Conservation (phyloP, 23 tunicate species). For the Clavelina lepadiformis region DNA sequence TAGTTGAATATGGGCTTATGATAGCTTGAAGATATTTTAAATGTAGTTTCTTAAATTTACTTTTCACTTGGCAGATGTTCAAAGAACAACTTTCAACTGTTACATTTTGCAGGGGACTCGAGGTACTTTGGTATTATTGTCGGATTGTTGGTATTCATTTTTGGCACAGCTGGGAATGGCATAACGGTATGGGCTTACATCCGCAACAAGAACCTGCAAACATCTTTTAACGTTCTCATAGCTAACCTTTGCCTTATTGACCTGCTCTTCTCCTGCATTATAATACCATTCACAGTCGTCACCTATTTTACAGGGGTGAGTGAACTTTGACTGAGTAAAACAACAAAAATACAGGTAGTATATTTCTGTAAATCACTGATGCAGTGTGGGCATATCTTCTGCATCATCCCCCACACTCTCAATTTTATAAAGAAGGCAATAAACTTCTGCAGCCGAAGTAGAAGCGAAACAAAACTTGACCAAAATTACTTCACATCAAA, state of each 20-base stretch:
- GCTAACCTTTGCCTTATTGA: conserved; percentile 81
- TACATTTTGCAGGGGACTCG: conserved; percentile 43
- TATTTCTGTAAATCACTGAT: too few relatives aligned
- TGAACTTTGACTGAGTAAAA: too few relatives aligned
- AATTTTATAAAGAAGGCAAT: background rate
- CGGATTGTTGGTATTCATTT: conserved; percentile 51
- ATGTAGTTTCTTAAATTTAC: too few relatives aligned
- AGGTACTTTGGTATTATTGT: conserved; percentile 50
- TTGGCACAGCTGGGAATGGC: conserved; percentile 87
- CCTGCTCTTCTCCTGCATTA: conserved; percentile 54
- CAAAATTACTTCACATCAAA: too few relatives aligned
- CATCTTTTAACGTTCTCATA: conserved; percentile 75
- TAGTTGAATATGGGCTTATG: too few relatives aligned
- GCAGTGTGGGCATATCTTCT: background rate
- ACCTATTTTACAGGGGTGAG: conserved; percentile 61
- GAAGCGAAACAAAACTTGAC: too few relatives aligned
- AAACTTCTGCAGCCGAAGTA: too few relatives aligned
- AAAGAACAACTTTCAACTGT: too few relatives aligned
- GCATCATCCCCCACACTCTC: background rate
- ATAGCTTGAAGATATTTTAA: too few relatives aligned
- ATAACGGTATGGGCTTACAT: conserved; percentile 81
- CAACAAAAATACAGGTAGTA: too few relatives aligned
- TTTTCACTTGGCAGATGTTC: too few relatives aligned
- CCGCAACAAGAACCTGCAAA: conserved; percentile 80
- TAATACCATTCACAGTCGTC: conserved; percentile 66